Base-by-base conservation (phyloP, 2,113 vertebrate species). In the Nycticebus coucang region DNA sequence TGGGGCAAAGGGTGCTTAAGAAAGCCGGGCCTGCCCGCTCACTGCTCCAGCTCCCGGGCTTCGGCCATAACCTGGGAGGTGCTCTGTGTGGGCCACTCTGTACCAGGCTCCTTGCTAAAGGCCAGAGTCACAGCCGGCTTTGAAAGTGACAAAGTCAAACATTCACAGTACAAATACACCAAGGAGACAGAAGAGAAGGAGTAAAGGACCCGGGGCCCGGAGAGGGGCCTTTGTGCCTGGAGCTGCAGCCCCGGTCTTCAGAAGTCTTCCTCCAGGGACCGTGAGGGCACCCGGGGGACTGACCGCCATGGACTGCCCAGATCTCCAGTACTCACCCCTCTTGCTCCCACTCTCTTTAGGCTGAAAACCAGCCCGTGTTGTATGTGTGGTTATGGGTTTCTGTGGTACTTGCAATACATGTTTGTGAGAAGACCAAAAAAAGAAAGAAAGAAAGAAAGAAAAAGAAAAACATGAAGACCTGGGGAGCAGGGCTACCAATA, bases 1-100 rank as follows among this genome's bases (percentile, higher is more conserved):
- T 99, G 94, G 98, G 99, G 74, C 81, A 96, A 7, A 98, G 96
- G 41, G 98, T 97, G 35, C 66, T 96, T 37, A 75, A 64, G 41
- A 95, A 91, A 89, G 80, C 69, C 28, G 45, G 83, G 7, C 68
- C 45, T 22, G 18, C 41, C 21, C 26, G 2, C 57, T 59, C 21
- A 0, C 35, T 57, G 30, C 21, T 1, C 15, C 82, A 69, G 69
- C 78, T 59, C 45, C 79, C 37, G 19, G n/a, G 60, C n/a, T 30
- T 37, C 53, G 72, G 50, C 26, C 72, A 45, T 30, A 45, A 45
- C 6, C 79, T 26, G 5, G 5, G 50, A 59, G 45, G 62, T 1
- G 0, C 59, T 59, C 9, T 85, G 83, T 60, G 37, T 24, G 22
- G 83, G 57, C n/a, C 78, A 11, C 64, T 53, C 71, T 21, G 2